Evolutionary conservation across 92 coral and sea anemone species (phyloP).

Genomic region (Epizoanthus scotinus): DNA sequence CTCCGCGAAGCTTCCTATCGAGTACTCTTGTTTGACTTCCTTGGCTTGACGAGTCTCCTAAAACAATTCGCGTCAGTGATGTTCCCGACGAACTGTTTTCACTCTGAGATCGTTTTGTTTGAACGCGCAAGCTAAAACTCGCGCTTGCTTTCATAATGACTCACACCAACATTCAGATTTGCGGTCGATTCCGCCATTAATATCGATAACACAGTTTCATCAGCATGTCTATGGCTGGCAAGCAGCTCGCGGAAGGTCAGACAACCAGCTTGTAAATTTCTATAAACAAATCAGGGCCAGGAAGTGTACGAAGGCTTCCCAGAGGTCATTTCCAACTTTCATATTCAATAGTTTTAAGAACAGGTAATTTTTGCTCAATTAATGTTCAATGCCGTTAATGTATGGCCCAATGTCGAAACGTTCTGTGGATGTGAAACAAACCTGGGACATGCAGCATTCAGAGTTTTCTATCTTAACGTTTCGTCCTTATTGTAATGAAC

Average conservation of each 20-base stretch:
- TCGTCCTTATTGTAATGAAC: slow-evolving; percentile 34
- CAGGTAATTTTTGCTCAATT: neutral
- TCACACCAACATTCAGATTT: slow-evolving; percentile 6
- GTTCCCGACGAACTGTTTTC: neutral
- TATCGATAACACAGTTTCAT: slow-evolving; percentile 1
- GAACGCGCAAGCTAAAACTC: slow-evolving; percentile 56
- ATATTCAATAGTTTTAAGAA: neutral
- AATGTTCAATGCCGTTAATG: slow-evolving; percentile 3
- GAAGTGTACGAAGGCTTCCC: neutral
- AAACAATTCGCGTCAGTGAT: slow-evolving; percentile 13
- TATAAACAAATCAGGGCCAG: neutral
- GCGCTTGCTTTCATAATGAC: slow-evolving; percentile 79
- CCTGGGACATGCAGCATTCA: slow-evolving; percentile 2
- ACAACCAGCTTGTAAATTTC: slow-evolving; percentile 25
- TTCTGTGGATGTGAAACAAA: slow-evolving; percentile 20
- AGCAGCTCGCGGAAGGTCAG: slow-evolving; percentile 24
- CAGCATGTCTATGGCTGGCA: neutral
- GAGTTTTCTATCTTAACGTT: slow-evolving; percentile 22
- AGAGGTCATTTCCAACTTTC: slow-evolving; percentile 1
- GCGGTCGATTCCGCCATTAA: neutral
- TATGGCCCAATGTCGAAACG: slow-evolving; percentile 1
- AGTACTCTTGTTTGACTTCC: slow-evolving; percentile 2
- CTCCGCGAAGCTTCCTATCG: slow-evolving; percentile 18
- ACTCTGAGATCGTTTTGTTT: slow-evolving; percentile 11
- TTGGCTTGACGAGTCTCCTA: neutral